phyloP scores from a whole-genome alignment of 2,888 invertebrate genomes.

The Apodemia hepburni region DNA sequence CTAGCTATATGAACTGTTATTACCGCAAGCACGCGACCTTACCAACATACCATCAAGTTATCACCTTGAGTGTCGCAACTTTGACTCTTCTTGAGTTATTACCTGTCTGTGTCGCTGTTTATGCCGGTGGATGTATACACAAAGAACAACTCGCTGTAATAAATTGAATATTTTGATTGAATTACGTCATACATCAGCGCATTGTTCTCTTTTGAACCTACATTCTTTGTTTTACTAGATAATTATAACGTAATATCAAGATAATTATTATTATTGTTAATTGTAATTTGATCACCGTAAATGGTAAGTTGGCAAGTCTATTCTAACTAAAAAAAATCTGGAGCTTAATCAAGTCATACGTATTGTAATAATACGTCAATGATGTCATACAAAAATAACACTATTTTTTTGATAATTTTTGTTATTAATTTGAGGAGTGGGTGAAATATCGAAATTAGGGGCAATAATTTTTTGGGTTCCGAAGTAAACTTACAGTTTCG shows the following conservation, averaged over 20 bases:
- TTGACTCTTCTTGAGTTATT: not conserved
- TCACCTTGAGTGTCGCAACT: constrained; percentile 35
- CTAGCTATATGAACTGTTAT: constrained; percentile 4
- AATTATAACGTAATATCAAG: not conserved
- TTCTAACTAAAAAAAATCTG: too few relatives aligned
- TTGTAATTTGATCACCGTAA: too few relatives aligned
- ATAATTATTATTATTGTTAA: too few relatives aligned
- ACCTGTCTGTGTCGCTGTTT: constrained; percentile 13
- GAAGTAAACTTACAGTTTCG: too few relatives aligned
- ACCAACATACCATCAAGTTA: constrained; percentile 22
- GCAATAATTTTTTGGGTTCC: too few relatives aligned
- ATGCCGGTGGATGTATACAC: not conserved
- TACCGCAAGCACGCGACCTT: constrained; percentile 28
- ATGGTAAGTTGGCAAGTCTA: too few relatives aligned
- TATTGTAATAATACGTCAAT: too few relatives aligned
- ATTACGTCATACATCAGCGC: not conserved
- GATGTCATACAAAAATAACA: too few relatives aligned
- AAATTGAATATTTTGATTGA: not conserved
- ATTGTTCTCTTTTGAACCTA: not conserved
- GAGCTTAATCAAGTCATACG: too few relatives aligned
- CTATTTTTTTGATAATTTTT: too few relatives aligned
- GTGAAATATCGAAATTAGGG: too few relatives aligned
- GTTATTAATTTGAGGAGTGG: too few relatives aligned
- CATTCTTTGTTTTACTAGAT: not conserved
- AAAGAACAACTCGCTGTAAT: not conserved